These are phyloP conservation scores for Opisthograptis luteolata DNA, from an alignment of 2,888 invertebrate species.

Conservation along the genomic window DNA sequence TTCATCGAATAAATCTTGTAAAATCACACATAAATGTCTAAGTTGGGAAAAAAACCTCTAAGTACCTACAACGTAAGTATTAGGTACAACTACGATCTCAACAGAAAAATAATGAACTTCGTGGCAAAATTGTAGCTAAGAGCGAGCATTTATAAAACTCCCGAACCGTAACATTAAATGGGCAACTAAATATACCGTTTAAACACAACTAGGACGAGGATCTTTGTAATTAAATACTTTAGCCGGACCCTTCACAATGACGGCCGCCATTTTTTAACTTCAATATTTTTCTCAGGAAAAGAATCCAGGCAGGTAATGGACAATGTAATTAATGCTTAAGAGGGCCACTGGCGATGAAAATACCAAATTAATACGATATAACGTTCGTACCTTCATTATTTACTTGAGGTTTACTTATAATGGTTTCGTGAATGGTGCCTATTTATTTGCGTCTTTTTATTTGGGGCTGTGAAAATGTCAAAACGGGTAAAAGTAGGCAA, in stretches of 20 bases:
- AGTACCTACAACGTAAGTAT: too few species aligned
- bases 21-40: too few species aligned
- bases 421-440: conserved; percentile 7
- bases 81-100: neutral
- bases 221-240: conserved; percentile 70
- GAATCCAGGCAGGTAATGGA: conserved; percentile 14
- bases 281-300: conserved; percentile 16
- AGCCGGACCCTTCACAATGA: conserved; percentile 48
- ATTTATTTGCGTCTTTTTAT: conserved; percentile 16
- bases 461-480: conserved; percentile 16
- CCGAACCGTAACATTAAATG: conserved; percentile 11
- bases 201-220: conserved; percentile 50
- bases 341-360: neutral
- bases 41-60: too few species aligned
- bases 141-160: conserved; percentile 1
- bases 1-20: too few species aligned
- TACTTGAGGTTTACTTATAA: conserved; percentile 18
- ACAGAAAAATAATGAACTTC: neutral
- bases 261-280: conserved; percentile 20
- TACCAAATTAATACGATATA: conserved; percentile 7
- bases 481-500: conserved; percentile 11
- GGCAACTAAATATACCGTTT: conserved; percentile 40
- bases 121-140: neutral
- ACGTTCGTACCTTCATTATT: conserved; percentile 11
- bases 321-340: conserved; percentile 17